A percentile compares a stretch with the other conserved stretches of the same genome.
phyloP scores from a whole-genome alignment of 2,113 vertebrate genomes.

The Sorex fumeus region DNA sequence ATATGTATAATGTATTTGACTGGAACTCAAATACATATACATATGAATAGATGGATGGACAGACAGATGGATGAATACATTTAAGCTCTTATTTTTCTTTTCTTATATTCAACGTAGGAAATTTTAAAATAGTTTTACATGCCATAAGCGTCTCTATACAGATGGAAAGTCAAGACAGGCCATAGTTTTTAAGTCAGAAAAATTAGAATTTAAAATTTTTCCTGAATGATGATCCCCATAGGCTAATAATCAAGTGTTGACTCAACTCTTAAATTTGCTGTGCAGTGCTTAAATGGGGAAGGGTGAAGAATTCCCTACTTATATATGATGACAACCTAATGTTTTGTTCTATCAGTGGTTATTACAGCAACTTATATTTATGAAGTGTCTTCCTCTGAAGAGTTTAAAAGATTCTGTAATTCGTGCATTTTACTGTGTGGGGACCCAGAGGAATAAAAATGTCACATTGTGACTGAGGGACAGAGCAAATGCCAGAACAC shows the following conservation, averaged over 20 bases:
- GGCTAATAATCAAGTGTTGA: slow-evolving; percentile 27
- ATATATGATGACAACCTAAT: background rate
- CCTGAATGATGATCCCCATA: slow-evolving; percentile 29
- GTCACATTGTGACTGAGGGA: slow-evolving; percentile 30
- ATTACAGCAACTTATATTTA: slow-evolving; percentile 64
- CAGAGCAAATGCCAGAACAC: slow-evolving; percentile 34
- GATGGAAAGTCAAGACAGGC: background rate
- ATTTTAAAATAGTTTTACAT: background rate
- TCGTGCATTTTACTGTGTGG: slow-evolving; percentile 21
- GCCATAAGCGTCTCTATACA: background rate
- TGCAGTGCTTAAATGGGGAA: background rate
- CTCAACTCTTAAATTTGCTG: slow-evolving; percentile 37
- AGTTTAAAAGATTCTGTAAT: slow-evolving; percentile 63
- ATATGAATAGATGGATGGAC: too few species aligned
- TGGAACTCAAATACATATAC: background rate
- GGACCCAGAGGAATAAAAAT: slow-evolving; percentile 72
- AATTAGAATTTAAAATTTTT: slow-evolving; percentile 38
- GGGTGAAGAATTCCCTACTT: background rate
- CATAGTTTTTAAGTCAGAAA: background rate
- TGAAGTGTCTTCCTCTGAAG: slow-evolving; percentile 50
- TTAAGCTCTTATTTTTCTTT: background rate
- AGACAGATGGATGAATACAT: too few species aligned
- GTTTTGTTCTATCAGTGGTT: slow-evolving; percentile 27
- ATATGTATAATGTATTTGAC: background rate
- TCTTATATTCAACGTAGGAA: slow-evolving; percentile 40